Evolutionary conservation across 1,140 invertebrate genomes (phyloP).

Genomic region (Aphidius gifuensis): DNA sequence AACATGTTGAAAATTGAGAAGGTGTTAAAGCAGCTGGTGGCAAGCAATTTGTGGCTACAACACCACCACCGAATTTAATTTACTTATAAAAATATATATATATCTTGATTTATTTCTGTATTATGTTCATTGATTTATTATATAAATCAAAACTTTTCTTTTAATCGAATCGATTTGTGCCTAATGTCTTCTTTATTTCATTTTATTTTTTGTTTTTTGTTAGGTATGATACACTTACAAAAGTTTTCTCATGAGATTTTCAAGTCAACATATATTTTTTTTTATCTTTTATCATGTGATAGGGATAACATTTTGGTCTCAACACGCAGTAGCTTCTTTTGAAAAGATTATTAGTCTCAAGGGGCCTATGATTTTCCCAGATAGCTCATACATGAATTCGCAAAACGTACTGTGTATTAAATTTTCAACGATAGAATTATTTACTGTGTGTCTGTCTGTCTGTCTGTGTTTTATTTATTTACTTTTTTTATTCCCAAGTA

Average conservation of each 20-base stretch:
- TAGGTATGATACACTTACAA: too few species aligned
- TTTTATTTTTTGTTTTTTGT: too few species aligned
- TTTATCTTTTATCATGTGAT: too few species aligned
- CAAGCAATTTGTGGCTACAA: constrained; percentile 34
- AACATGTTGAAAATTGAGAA: constrained; percentile 29
- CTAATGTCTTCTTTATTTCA: too few species aligned
- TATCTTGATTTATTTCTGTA: too few species aligned
- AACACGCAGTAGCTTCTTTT: background rate
- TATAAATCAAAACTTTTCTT: too few species aligned
- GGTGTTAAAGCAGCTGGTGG: constrained; percentile 36
- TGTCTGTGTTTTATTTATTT: too few species aligned
- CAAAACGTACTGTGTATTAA: constrained; percentile 9
- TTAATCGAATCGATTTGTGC: too few species aligned
- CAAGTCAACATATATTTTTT: too few species aligned
- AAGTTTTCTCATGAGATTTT: too few species aligned
- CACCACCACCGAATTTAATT: constrained; percentile 29
- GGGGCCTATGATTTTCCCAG: constrained; percentile 25
- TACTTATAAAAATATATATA: constrained; percentile 12
- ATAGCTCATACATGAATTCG: constrained; percentile 23
- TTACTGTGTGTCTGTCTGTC: background rate
- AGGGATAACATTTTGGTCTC: too few species aligned
- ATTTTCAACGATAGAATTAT: background rate
- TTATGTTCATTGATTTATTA: too few species aligned
- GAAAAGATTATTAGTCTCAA: constrained; percentile 31
- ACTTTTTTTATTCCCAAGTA: background rate